phyloP scores from a whole-genome alignment of 2,797 vertebrate species.

The Chromis chromis region DNA sequence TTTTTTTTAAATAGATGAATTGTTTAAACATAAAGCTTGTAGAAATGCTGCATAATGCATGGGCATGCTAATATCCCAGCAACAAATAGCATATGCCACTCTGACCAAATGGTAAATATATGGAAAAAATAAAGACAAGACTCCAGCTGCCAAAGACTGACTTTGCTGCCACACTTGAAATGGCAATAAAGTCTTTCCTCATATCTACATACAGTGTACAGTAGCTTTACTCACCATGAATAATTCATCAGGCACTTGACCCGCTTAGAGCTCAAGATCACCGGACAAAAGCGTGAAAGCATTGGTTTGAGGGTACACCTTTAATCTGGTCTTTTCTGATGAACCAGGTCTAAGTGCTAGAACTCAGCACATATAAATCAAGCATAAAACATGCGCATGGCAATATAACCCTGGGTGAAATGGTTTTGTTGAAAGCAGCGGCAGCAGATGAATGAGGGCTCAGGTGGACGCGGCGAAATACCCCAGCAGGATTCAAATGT shows the following conservation, averaged over 20 bases:
- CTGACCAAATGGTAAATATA: conserved; percentile 21
- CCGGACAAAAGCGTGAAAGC: conserved; percentile 22
- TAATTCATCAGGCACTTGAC: conserved; percentile 31
- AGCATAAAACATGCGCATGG: conserved; percentile 58
- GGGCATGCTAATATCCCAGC: conserved; percentile 8
- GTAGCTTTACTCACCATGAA: conserved; percentile 25
- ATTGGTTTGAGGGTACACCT: conserved; percentile 13
- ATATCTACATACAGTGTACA: conserved; percentile 1
- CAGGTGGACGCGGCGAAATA: conserved; percentile 53
- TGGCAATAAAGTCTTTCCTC: conserved; percentile 11
- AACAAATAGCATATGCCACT: background rate
- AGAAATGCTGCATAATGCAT: conserved; percentile 37
- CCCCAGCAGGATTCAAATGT: conserved; percentile 50
- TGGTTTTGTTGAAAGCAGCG: conserved; percentile 35
- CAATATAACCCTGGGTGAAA: conserved; percentile 46
- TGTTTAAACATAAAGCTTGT: conserved; percentile 34
- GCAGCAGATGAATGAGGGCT: conserved; percentile 62
- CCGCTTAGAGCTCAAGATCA: conserved; percentile 20
- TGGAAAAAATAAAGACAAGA: background rate
- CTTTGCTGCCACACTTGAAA: background rate
- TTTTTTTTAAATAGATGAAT: conserved; percentile 33
- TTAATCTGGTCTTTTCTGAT: conserved; percentile 30
- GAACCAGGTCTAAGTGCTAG: conserved; percentile 38
- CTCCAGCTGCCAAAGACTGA: background rate
- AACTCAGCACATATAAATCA: conserved; percentile 50